Percentiles rank a stretch among this genome's conserved stretches.
Evolutionary conservation across 2,797 vertebrate species (phyloP).

Genomic region (Chrysocyon brachyurus): DNA sequence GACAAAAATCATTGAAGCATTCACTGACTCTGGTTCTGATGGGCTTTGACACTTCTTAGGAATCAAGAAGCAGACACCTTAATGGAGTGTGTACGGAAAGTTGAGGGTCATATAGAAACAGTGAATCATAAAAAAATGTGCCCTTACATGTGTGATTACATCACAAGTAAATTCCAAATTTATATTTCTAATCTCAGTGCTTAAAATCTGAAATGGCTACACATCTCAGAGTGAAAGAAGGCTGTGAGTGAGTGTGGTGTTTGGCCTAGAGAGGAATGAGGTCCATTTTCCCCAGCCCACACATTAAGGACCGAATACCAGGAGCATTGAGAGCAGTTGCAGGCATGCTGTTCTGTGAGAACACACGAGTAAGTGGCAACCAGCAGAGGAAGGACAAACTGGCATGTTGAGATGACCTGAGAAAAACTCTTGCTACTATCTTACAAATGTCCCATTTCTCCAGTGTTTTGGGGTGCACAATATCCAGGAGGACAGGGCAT

Average conservation of each 20-base stretch:
- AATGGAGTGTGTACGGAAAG: constrained; percentile 5
- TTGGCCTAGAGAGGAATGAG: neutral
- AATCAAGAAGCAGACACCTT: neutral
- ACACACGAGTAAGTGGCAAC: neutral
- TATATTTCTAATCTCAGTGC: constrained; percentile 52
- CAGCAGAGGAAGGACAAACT: neutral
- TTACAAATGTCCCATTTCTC: neutral
- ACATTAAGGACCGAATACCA: neutral
- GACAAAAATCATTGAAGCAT: neutral
- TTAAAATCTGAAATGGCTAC: constrained; percentile 33
- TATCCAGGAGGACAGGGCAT: neutral
- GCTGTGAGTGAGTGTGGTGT: neutral
- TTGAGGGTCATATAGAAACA: neutral
- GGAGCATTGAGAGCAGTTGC: neutral
- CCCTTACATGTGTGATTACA: constrained; percentile 54
- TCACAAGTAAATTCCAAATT: constrained; percentile 47
- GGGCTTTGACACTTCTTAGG: neutral
- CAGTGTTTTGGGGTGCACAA: neutral
- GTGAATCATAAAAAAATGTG: constrained; percentile 76
- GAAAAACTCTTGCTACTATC: neutral
- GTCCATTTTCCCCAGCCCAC: neutral
- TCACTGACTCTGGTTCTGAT: neutral
- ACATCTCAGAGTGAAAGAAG: neutral
- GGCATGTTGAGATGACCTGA: neutral
- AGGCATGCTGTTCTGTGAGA: neutral